phyloP scores from a whole-genome alignment of 2,113 vertebrate genomes.

The Macrotis lagotis region DNA sequence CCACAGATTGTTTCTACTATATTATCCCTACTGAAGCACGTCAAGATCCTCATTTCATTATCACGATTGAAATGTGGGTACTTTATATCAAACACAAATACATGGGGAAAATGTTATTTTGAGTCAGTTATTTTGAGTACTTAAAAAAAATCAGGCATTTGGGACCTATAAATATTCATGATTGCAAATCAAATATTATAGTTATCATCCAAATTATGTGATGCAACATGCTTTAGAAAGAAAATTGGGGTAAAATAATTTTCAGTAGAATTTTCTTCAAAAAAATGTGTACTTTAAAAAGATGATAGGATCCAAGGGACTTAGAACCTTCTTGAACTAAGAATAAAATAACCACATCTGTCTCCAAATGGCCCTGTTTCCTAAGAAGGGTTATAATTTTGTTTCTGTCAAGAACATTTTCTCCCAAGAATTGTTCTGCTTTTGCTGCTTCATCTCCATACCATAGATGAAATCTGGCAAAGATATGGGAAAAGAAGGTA shows the following conservation, averaged over 20 bases:
- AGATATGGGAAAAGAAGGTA: not conserved
- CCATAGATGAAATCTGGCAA: slow-evolving; percentile 68
- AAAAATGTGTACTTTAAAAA: slow-evolving; percentile 76
- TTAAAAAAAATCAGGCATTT: slow-evolving; percentile 16
- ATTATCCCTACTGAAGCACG: not conserved
- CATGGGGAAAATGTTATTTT: slow-evolving; percentile 50
- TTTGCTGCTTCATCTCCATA: not conserved
- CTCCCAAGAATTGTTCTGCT: slow-evolving; percentile 62
- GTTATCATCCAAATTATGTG: slow-evolving; percentile 76
- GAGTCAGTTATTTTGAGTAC: slow-evolving; percentile 50
- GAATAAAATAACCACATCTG: slow-evolving; percentile 74
- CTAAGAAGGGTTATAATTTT: slow-evolving; percentile 80
- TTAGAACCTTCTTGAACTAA: slow-evolving; percentile 70
- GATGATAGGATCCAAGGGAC: slow-evolving; percentile 65
- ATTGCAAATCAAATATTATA: slow-evolving; percentile 72
- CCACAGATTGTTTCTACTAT: not conserved
- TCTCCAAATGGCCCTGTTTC: slow-evolving; percentile 79
- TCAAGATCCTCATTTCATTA: not conserved
- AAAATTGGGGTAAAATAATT: slow-evolving; percentile 76
- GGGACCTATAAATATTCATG: slow-evolving; percentile 79
- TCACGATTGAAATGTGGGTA: not conserved
- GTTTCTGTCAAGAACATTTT: slow-evolving; percentile 77
- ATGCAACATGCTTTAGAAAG: slow-evolving; percentile 55
- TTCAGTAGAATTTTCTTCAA: slow-evolving; percentile 76
- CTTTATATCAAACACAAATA: slow-evolving; percentile 25